Base-by-base conservation (phyloP, 2,888 invertebrate species). In the Mechanitis mazaeus region DNA sequence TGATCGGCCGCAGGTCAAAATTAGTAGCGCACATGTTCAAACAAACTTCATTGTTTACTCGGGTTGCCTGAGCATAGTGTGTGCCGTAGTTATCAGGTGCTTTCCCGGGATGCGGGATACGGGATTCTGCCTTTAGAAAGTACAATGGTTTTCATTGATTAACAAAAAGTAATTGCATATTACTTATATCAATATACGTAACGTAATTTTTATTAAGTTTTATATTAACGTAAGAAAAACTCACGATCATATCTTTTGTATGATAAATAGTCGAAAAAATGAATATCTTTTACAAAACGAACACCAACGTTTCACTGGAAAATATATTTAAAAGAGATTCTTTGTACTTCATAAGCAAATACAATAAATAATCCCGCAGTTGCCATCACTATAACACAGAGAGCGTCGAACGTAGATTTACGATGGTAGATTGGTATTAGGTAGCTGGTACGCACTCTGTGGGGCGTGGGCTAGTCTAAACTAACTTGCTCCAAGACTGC, bases 21-120 rank as follows among this genome's bases (percentile, higher is more conserved):
- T 89, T 89, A 89, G 89, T 85, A 87, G 81, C 83, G 80, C 89
- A 90, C 85, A 87, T 89, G 89, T 87, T 83, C 79, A 87, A 88
- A 87, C 86, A 87, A 84, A 82, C 83, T 72, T 72, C 76, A 81
- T 85, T 89, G 89, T 90, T 90, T 87, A 87, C 82, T 75, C 71
- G 76, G 72, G 70, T 59, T 58, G 60, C 69, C 73, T 72, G 74
- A 74, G 67, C 64, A 69, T 47, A 47, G 50, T 31, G 71, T 50
- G 31, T 50, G 62, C 45, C 45, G 42, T 42, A 20, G 20, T 47
- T 47, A 28, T 61, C 59, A 60, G 54, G 56, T 71, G 31, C n/a
- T 31, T 31, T 7, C 7, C 6, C 50, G 31, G 50, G 31, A 50
- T 50, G 1, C 50, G 42, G 11, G 42, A 42, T 42, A 42, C 42